Evolutionary conservation across 2,888 invertebrate genomes (phyloP), one percentile per base, ranked within the genome.

Genomic region (Tetragnatha montana): DNA sequence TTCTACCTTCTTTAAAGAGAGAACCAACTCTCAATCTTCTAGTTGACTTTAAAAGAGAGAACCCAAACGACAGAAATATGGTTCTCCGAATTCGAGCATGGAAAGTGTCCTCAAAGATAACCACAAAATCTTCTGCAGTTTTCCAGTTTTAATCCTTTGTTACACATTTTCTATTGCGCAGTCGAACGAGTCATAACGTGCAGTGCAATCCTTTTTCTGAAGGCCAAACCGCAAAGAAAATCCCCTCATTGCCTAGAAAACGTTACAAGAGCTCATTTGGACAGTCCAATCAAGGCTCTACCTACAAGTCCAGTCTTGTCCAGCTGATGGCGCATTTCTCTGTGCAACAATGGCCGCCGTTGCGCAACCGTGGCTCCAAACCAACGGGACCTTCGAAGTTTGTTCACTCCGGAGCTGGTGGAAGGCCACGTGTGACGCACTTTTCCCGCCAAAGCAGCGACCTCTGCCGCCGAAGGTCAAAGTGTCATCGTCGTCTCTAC

Each of bases 361-460:
- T 50, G 19, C 78, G 51, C 49, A 49, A 69, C 81, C 69, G 8
- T 80, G 80, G 81, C 73, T 17, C 49, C 68, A 70, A 74, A n/a
- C 60, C 85, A 85, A 85, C 85, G 85, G 81, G 85, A 85, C 50
- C 74, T 17, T 6, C 76, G 71, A 71, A 78, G 78, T 85, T 50
- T 68, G 70, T 79, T 78, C 85, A 71, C 79, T 85, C 84, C 50
- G 12, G 68, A 69, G 71, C 21, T 21, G 49, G 71, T 35, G 35
- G 85, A 85, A 85, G 71, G 86, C 86, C 86, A 80, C 86, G 79
- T 86, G 49, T 81, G 81, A 81, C 81, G 81, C 69, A 70, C 21
- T 47, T 76, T 87, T 82, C 87, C 87, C 87, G 81, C 87, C 87
- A 87, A 87, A 74, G 14, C 68, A 50, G 51, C 70, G 73, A 71